These are phyloP conservation scores for Dromius quadrimaculatus DNA, from an alignment of 2,888 invertebrate species.

Conservation along the genomic window DNA sequence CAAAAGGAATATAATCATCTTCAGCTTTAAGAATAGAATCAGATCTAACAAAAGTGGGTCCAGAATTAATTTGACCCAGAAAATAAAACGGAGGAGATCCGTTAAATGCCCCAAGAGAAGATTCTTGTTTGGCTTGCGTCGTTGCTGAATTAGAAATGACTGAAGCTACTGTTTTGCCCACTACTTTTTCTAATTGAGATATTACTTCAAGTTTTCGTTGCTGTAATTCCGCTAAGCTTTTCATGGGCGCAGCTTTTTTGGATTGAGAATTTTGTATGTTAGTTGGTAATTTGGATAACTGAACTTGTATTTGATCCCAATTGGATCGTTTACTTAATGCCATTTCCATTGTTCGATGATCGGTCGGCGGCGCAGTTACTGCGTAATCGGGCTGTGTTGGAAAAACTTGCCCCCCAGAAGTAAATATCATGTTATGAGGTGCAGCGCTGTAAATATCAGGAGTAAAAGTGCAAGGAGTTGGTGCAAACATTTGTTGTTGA, in stretches of 20 bases:
- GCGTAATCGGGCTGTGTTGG: slow-evolving; percentile 62
- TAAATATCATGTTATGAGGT: slow-evolving; percentile 59
- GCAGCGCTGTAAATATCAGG: slow-evolving; percentile 62
- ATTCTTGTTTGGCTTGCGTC: slow-evolving; percentile 64
- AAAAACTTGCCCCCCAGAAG: slow-evolving; percentile 58
- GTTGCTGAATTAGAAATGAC: slow-evolving; percentile 65
- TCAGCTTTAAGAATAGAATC: slow-evolving; percentile 70
- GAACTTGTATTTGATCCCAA: slow-evolving; percentile 52
- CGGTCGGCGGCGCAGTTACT: slow-evolving; percentile 58
- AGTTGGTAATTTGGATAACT: slow-evolving; percentile 52
- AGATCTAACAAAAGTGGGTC: slow-evolving; percentile 67
- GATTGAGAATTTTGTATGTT: slow-evolving; percentile 60
- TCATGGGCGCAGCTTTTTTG: slow-evolving; percentile 64
- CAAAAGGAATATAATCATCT: slow-evolving; percentile 77
- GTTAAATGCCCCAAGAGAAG: slow-evolving; percentile 36
- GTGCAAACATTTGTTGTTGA: slow-evolving; percentile 61
- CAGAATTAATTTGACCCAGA: slow-evolving; percentile 61
- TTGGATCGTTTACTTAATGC: slow-evolving; percentile 51
- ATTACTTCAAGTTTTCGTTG: slow-evolving; percentile 74
- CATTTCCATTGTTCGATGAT: slow-evolving; percentile 58
- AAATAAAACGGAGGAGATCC: slow-evolving; percentile 63
- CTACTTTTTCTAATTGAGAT: slow-evolving; percentile 72
- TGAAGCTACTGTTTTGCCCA: slow-evolving; percentile 67
- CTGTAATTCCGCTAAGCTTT: slow-evolving; percentile 71
- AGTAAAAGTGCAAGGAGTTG: slow-evolving; percentile 60